Conservation (phyloP, 1,140 invertebrate species). For the Oncopodura yosiiana region DNA sequence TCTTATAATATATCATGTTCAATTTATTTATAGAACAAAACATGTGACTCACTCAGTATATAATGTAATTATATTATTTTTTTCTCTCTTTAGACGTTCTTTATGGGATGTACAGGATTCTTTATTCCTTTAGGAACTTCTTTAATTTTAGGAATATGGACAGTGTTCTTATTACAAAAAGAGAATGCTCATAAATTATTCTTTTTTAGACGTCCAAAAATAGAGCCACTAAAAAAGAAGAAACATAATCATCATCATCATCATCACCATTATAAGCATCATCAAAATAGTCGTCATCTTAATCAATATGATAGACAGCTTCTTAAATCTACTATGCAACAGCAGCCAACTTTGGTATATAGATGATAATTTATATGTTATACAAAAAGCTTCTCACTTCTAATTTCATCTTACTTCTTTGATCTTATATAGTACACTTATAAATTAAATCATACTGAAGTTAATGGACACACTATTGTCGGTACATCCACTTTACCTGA, state of each 20-base stretch:
- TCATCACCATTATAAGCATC: neutral
- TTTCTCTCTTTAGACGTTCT: slow-evolving; percentile 26
- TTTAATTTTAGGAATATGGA: slow-evolving; percentile 10
- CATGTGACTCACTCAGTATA: neutral
- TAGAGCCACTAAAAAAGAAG: neutral
- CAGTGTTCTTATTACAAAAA: neutral
- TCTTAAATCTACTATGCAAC: too few species aligned
- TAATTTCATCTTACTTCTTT: neutral
- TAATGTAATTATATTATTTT: slow-evolving; percentile 4
- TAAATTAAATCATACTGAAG: neutral
- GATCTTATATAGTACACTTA: neutral
- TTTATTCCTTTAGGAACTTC: slow-evolving; percentile 22
- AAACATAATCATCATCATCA: slow-evolving; percentile 6
- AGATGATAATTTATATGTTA: neutral
- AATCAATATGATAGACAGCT: neutral
- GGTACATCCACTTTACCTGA: neutral
- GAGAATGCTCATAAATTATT: slow-evolving; percentile 4
- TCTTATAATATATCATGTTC: neutral
- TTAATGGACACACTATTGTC: neutral
- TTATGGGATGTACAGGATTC: slow-evolving; percentile 29
- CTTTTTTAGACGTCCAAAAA: slow-evolving; percentile 3
- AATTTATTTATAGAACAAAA: neutral
- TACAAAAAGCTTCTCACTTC: neutral
- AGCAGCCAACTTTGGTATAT: too few species aligned
- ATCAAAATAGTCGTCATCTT: neutral